Percentiles rank a stretch among this genome's conserved stretches.
phyloP scores from a whole-genome alignment of 2,113 vertebrate genomes.

The Dryoscopus gambensis region DNA sequence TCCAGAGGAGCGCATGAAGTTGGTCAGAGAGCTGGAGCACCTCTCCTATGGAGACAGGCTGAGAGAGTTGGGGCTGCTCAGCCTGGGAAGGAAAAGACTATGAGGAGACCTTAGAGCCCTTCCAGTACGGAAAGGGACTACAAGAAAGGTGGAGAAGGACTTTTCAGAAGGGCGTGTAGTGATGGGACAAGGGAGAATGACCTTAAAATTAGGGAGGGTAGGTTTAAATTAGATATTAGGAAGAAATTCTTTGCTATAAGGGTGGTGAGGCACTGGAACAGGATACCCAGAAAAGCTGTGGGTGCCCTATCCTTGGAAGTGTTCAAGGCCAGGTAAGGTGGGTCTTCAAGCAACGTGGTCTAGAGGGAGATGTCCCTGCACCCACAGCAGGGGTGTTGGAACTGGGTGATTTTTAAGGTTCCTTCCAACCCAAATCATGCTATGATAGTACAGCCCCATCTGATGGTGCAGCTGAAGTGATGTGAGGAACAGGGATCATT shows the following conservation, averaged over 20 bases:
- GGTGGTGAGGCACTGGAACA: background rate
- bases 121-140: background rate
- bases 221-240: background rate
- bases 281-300: background rate
- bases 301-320: background rate
- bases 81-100: background rate
- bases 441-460: background rate
- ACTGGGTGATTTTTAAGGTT: background rate
- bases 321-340: background rate
- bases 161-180: background rate
- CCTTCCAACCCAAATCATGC: background rate
- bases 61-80: background rate
- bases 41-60: background rate
- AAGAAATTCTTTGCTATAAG: background rate
- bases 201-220: background rate
- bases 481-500: background rate
- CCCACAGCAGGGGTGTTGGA: background rate
- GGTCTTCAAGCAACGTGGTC: background rate
- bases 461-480: background rate
- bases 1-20: background rate
- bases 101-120: background rate
- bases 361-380: background rate
- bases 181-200: background rate
- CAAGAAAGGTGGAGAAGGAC: background rate
- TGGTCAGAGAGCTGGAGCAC: background rate